phyloP scores from a whole-genome alignment of 2,113 vertebrate genomes.

The Sminthopsis crassicaudata region DNA sequence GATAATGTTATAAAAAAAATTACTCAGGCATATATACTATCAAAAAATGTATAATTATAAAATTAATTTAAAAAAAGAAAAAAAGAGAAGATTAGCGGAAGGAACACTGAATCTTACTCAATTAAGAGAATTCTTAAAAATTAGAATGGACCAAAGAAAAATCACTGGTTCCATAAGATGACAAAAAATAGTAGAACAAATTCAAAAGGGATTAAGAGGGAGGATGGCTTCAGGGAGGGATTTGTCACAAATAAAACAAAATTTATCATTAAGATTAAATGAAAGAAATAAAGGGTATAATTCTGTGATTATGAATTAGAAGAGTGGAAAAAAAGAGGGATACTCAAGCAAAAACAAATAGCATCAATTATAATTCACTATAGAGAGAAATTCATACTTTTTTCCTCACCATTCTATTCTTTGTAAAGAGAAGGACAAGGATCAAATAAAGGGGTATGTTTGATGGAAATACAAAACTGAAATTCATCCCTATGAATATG shows the following conservation, averaged over 20 bases:
- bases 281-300: not conserved
- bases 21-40: too few species aligned
- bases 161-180: not conserved
- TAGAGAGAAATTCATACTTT: not conserved
- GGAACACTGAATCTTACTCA: not conserved
- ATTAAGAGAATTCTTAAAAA: not conserved
- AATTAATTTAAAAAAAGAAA: too few species aligned
- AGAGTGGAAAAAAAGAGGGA: not conserved
- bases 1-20: too few species aligned
- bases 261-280: not conserved
- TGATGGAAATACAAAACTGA: not conserved
- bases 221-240: not conserved
- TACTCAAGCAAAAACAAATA: not conserved
- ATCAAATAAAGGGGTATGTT: not conserved
- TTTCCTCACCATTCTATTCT: not conserved
- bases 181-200: not conserved
- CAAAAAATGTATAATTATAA: too few species aligned
- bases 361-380: not conserved
- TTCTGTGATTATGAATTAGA: not conserved
- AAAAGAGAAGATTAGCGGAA: not conserved
- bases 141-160: not conserved
- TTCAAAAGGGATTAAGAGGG: not conserved
- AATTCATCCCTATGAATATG: not conserved
- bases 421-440: not conserved
- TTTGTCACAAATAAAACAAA: not conserved